phyloP scores from a whole-genome alignment of 2,113 vertebrate genomes.

The Cyanocitta stelleri region DNA sequence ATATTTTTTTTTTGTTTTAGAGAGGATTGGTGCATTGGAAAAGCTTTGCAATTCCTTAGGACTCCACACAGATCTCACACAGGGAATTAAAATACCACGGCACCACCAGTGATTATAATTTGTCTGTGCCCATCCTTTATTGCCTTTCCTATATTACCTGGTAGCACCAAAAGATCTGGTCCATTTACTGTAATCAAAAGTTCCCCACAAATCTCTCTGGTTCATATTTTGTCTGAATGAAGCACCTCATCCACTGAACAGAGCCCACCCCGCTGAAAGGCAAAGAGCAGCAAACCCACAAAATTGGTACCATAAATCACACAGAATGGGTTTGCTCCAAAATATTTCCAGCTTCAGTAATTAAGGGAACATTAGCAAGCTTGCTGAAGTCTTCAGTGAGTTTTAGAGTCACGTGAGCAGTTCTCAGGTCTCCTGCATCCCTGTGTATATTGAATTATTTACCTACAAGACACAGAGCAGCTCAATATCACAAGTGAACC shows the following conservation, averaged over 20 bases:
- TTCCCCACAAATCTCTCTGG: not conserved
- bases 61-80: not conserved
- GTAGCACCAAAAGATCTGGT: slow-evolving; percentile 3
- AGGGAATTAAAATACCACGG: not conserved
- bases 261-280: slow-evolving; percentile 14
- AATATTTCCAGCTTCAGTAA: slow-evolving; percentile 49
- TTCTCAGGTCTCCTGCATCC: not conserved
- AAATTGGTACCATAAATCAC: slow-evolving; percentile 44
- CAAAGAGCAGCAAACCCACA: not conserved
- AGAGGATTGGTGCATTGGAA: not conserved
- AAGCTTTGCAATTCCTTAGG: not conserved
- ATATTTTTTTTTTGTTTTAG: not conserved
- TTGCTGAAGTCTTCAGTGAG: not conserved
- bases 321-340: slow-evolving; percentile 14
- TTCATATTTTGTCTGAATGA: slow-evolving; percentile 30
- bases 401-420: not conserved
- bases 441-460: not conserved
- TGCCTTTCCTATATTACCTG: not conserved
- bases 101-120: not conserved
- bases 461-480: not conserved
- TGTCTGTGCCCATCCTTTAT: not conserved
- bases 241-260: slow-evolving; percentile 19
- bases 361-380: not conserved
- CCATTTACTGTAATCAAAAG: slow-evolving; percentile 49
- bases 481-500: not conserved